phyloP scores from a whole-genome alignment of 2,888 invertebrate genomes.

The Eueremaeus valkanovi region DNA sequence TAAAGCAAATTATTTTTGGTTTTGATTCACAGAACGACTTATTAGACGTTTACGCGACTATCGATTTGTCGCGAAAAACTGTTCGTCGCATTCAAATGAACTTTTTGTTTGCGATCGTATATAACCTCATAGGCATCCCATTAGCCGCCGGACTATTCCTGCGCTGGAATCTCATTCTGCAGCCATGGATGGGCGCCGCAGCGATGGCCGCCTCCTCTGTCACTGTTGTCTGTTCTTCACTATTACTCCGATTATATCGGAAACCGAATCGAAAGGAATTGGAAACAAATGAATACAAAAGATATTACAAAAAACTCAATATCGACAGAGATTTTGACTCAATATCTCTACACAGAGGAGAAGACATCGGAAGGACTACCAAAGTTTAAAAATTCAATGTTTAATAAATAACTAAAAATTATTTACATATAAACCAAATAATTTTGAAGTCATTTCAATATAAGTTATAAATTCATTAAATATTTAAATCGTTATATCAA shows the following conservation, averaged over 20 bases:
- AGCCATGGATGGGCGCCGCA: conserved; percentile 99
- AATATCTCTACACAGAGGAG: conserved; percentile 6
- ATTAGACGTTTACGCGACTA: conserved; percentile 89
- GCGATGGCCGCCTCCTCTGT: conserved; percentile 99
- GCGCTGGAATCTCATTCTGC: conserved; percentile 65
- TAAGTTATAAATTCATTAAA: too few relatives aligned
- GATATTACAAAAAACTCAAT: not conserved
- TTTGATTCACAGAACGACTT: conserved; percentile 72
- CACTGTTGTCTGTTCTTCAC: conserved; percentile 91
- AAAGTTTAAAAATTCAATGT: too few relatives aligned
- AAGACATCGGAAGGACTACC: not conserved
- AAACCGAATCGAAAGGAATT: conserved; percentile 59
- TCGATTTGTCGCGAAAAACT: conserved; percentile 83
- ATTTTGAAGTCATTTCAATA: not conserved
- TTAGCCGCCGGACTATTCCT: conserved; percentile 67
- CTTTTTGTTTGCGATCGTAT: conserved; percentile 93
- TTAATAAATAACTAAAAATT: too few relatives aligned
- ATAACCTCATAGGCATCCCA: conserved; percentile 93
- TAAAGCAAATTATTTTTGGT: too few relatives aligned
- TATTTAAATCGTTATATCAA: not conserved
- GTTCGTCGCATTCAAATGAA: conserved; percentile 84
- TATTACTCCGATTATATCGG: conserved; percentile 77
- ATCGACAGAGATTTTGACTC: conserved; percentile 8
- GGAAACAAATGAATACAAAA: conserved; percentile 34
- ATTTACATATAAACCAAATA: not conserved